These are phyloP conservation scores for Eidolon helvum DNA, from an alignment of 2,113 vertebrate genomes.

Conservation along the genomic window DNA sequence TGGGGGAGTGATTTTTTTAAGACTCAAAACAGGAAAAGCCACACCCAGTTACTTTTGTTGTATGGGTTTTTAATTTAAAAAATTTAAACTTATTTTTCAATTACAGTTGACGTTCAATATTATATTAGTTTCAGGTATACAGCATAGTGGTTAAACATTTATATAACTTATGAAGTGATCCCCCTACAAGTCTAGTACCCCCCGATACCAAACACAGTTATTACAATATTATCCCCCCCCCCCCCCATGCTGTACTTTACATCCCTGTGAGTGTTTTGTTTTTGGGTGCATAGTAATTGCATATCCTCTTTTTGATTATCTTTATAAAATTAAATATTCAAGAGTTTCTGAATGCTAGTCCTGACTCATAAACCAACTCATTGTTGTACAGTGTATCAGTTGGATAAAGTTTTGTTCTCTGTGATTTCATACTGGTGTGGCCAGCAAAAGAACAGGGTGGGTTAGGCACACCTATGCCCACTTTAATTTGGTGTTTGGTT, in stretches of 20 bases:
- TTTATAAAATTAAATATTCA: constrained; percentile 27
- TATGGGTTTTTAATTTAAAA: background rate
- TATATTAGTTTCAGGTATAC: background rate
- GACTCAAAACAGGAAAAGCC: constrained; percentile 40
- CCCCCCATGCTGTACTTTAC: background rate
- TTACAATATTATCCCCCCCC: background rate
- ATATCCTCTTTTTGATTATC: constrained; percentile 38
- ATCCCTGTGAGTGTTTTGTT: background rate
- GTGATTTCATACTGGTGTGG: background rate
- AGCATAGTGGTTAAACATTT: background rate
- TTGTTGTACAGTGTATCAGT: background rate
- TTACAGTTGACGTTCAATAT: background rate
- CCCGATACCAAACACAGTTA: background rate
- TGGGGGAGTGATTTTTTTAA: constrained; percentile 10
- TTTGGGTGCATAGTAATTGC: constrained; percentile 4
- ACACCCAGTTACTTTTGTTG: background rate
- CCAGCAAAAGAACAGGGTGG: background rate
- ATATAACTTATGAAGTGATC: background rate
- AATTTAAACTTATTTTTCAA: background rate
- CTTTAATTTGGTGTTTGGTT: background rate
- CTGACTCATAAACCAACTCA: constrained; percentile 43
- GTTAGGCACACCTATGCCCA: background rate
- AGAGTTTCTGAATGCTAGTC: constrained; percentile 35
- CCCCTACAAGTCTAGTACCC: too few relatives aligned
- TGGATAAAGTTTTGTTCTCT: background rate